Evolutionary conservation across 2,888 invertebrate genomes (phyloP), one percentile per base, ranked within the genome.

Genomic region (Papilio demoleus): DNA sequence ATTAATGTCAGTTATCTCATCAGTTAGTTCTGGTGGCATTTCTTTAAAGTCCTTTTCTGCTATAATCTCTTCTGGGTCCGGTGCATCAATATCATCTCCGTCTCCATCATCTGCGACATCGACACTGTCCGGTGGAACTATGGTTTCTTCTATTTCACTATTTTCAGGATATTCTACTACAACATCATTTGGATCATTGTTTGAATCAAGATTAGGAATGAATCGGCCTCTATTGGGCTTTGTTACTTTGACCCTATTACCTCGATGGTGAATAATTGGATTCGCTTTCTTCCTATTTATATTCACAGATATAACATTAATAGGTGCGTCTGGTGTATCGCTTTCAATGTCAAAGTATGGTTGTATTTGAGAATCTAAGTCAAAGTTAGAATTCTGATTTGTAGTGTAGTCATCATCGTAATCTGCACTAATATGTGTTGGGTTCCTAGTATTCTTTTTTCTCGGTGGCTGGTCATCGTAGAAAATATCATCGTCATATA

Each of bases 31-130:
- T 22, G 9, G 34, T 12, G 40, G 34, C 27, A 17, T 34, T 8
- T 62, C 38, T 24, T n/a, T 34, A 11, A 81, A 72, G 6, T 79
- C 5, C 6, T 72, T 59, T 6, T 64, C 12, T 34, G 80, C 2
- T 17, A 68, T 72, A 63, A 77, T 27, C n/a, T 11, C 53, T 6
- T 56, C 53, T 9, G 53, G 53, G 17, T 56, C 53, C 14, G 53
- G 53, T 17, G 27, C 9, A 56, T 56, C 11, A 17, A 56, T 56
- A 17, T 56, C 31, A 31, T 56, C 53, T 6, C 31, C 53, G 14
- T 27, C 27, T 22, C 47, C 47, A 5, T 53, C 53, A 8, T 17
- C 53, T 17, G 9, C 9, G 8, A 1, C 8, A 17, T 53, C 53
- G 8, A 11, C 0, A 50, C 5, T 14, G 1, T 31, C 53, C 31